phyloP scores from a whole-genome alignment of 2,113 vertebrate species.

The Gambusia affinis region DNA sequence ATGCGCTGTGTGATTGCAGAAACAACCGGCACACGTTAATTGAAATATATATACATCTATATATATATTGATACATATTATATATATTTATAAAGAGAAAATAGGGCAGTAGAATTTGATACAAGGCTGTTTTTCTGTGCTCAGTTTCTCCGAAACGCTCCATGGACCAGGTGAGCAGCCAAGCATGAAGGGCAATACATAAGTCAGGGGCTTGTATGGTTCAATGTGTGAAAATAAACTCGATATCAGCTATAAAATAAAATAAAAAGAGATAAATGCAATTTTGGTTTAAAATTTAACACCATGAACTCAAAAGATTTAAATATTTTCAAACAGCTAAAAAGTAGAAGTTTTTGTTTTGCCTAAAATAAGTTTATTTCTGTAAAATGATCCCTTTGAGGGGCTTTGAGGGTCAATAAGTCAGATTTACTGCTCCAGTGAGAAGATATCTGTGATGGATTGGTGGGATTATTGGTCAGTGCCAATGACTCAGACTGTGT shows the following conservation, averaged over 20 bases:
- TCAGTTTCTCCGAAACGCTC: not conserved
- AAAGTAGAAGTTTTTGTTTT: slow-evolving; percentile 3
- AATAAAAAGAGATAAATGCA: not conserved
- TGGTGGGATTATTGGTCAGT: slow-evolving; percentile 56
- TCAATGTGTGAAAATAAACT: not conserved
- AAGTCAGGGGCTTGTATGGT: not conserved
- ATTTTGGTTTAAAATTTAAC: not conserved
- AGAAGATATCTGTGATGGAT: slow-evolving; percentile 53
- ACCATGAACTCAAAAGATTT: not conserved
- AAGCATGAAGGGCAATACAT: slow-evolving; percentile 11
- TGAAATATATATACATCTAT: not conserved
- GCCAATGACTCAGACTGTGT: slow-evolving; percentile 23
- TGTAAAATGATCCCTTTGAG: slow-evolving; percentile 17
- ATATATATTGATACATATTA: not conserved
- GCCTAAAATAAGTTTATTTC: slow-evolving; percentile 3
- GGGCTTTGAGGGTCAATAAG: slow-evolving; percentile 32
- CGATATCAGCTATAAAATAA: not conserved
- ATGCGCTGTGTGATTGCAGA: not conserved
- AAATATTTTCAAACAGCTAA: not conserved
- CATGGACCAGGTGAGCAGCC: not conserved
- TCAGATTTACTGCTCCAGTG: slow-evolving; percentile 49
- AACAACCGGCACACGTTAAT: slow-evolving; percentile 26
- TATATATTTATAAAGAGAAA: not conserved
- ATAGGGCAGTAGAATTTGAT: not conserved
- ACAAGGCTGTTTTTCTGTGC: not conserved